A percentile compares a stretch with the other conserved stretches of the same genome.
Conservation (phyloP, 2,797 vertebrate genomes). For the Sebastes iracundus region DNA sequence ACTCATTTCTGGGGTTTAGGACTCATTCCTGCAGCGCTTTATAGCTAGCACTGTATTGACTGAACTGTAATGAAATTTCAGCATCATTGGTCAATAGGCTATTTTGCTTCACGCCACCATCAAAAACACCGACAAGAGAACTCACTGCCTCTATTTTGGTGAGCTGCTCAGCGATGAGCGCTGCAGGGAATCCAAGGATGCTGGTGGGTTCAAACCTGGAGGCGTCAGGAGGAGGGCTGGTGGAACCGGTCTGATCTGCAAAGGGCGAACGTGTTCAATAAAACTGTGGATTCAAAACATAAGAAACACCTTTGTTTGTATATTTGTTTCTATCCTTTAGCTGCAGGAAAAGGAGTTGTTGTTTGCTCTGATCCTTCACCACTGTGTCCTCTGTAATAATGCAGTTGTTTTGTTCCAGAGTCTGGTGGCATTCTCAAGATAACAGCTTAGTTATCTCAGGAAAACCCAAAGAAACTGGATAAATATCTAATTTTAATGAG, state of each 20-base stretch:
- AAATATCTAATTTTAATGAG: not conserved
- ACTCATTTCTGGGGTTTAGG: too few species aligned
- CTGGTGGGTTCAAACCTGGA: constrained; percentile 84
- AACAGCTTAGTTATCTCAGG: not conserved
- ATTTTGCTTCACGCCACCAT: not conserved
- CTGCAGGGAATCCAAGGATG: constrained; percentile 87
- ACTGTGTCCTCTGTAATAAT: not conserved
- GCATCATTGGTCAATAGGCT: not conserved
- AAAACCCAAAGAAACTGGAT: not conserved
- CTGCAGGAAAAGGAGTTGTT: not conserved
- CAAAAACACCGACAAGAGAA: not conserved
- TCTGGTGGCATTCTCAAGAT: not conserved
- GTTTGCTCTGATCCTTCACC: not conserved
- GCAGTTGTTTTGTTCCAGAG: not conserved
- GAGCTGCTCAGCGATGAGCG: constrained; percentile 89
- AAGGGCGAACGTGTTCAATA: not conserved
- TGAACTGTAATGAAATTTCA: not conserved
- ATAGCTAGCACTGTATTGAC: too few species aligned
- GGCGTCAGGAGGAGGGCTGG: constrained; percentile 70
- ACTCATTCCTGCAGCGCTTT: too few species aligned
- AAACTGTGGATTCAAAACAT: not conserved
- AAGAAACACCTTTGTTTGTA: not conserved
- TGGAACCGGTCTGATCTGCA: constrained; percentile 62
- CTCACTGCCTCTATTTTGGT: constrained; percentile 91
- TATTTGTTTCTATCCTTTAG: not conserved